Base-by-base conservation (phyloP, 1,140 invertebrate genomes). In the Mya arenaria region DNA sequence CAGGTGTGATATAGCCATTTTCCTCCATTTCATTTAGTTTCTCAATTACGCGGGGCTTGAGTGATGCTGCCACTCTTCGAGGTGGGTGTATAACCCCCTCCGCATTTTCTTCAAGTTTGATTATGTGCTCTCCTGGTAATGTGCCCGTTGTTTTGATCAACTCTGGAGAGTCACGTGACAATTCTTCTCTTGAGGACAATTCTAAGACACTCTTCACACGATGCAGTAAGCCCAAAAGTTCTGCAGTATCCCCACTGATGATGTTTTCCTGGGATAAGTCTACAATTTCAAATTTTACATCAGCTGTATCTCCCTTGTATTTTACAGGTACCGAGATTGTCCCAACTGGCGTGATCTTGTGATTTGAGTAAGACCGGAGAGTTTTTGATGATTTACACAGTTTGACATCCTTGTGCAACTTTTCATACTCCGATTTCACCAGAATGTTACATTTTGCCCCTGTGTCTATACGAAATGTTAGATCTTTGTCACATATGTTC, bases 21-120 rank as follows among this genome's bases (percentile, higher is more conserved):
- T 75, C 39, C 56, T 74, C 82, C 74, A 86, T 85, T 52, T 81
- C 37, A 28, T 62, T 25, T 10, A 82, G 68, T 65, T 86, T 48
- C 25, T 25, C 44, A 6, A 79, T 71, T 17, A 41, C n/a, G 17
- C 39, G 48, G 1, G 41, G 30, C 30, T 72, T 73, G 4, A 84
- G 4, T 4, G 87, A 44, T 2, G 37, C 73, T 32, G 78, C 66
- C 1, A 68, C 23, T 41, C 71, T 28, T 56, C 77, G 60, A 4
- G 71, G 41, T 25, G 84, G 65, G 30, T 85, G 79, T 30, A 83
- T 69, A 13, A 83, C 75, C 48, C 60, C 37, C 52, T 65, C 52
- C 15, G 56, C 75, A 65, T 41, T 72, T 58, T 80, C 83, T 17
- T 80, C 55, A 10, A 75, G 15, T 55, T 80, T 73, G 25, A 84